Percentiles rank a stretch among this genome's conserved stretches.
Evolutionary conservation across 1,140 invertebrate genomes (phyloP).

Genomic region (Drusus annulatus): DNA sequence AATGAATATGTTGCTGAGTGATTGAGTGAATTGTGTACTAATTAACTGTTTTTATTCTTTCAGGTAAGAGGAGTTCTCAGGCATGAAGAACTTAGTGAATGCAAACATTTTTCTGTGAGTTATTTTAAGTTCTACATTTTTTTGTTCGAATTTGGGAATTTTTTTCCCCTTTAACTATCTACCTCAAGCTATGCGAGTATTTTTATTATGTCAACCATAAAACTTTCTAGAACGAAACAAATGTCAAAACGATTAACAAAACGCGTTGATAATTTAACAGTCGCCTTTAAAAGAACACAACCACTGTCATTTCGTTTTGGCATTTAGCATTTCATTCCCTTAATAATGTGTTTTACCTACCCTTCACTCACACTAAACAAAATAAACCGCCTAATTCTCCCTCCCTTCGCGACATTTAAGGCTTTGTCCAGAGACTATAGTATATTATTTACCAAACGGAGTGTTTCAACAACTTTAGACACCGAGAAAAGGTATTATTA

Average conservation of each 20-base stretch:
- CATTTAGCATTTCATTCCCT: constrained; percentile 36
- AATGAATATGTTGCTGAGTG: not conserved
- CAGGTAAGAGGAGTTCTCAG: constrained; percentile 1
- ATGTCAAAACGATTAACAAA: constrained; percentile 31
- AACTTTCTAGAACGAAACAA: constrained; percentile 6
- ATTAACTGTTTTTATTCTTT: not conserved
- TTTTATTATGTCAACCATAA: not conserved
- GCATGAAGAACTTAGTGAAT: too few species aligned
- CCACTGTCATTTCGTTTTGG: constrained; percentile 33
- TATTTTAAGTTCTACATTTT: too few species aligned
- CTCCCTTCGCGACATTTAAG: constrained; percentile 15
- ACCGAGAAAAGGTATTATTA: not conserved
- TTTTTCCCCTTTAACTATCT: too few species aligned
- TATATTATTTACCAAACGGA: not conserved
- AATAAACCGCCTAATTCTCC: constrained; percentile 22
- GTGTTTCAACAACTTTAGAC: not conserved
- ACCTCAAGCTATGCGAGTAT: too few species aligned
- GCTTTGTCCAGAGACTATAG: not conserved
- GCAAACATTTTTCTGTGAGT: too few species aligned
- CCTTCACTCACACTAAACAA: constrained; percentile 6
- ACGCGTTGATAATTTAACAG: constrained; percentile 25
- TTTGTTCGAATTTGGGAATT: too few species aligned
- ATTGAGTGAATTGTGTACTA: not conserved
- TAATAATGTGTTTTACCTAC: constrained; percentile 23
- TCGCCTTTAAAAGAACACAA: constrained; percentile 11